Evolutionary conservation across 2,888 invertebrate species (phyloP).

Genomic region (Caradrina kadenii): DNA sequence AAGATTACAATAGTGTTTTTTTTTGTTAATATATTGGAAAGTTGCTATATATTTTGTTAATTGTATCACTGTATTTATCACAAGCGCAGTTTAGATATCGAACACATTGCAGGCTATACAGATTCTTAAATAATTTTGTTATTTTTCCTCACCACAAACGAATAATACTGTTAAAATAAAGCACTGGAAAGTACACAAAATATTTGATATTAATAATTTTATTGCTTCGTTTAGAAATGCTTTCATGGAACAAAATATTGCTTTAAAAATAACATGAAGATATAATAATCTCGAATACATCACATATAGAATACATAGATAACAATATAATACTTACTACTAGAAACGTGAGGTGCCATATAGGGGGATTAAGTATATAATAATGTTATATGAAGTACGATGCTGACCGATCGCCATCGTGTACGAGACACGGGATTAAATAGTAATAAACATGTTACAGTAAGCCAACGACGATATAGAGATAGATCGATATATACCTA

Average conservation of each 20-base stretch:
- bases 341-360: constrained; percentile 79
- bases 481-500: constrained; percentile 68
- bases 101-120: constrained; percentile 51
- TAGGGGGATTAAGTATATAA: constrained; percentile 70
- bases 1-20: constrained; percentile 47
- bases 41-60: constrained; percentile 47
- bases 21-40: constrained; percentile 58
- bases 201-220: constrained; percentile 71
- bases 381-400: constrained; percentile 63
- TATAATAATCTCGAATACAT: constrained; percentile 81
- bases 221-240: constrained; percentile 82
- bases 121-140: constrained; percentile 57
- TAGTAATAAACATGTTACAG: constrained; percentile 73
- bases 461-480: constrained; percentile 83
- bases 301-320: constrained; percentile 76
- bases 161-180: constrained; percentile 68
- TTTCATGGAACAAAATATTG: constrained; percentile 79
- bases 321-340: constrained; percentile 78
- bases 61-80: constrained; percentile 64
- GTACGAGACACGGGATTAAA: constrained; percentile 61
- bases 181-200: constrained; percentile 63
- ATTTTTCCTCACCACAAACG: constrained; percentile 55
- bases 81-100: constrained; percentile 58
- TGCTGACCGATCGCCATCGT: constrained; percentile 64
- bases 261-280: constrained; percentile 79